Evolutionary conservation across 92 coral and sea anemone genomes (phyloP).

Genomic region (Porites rus): DNA sequence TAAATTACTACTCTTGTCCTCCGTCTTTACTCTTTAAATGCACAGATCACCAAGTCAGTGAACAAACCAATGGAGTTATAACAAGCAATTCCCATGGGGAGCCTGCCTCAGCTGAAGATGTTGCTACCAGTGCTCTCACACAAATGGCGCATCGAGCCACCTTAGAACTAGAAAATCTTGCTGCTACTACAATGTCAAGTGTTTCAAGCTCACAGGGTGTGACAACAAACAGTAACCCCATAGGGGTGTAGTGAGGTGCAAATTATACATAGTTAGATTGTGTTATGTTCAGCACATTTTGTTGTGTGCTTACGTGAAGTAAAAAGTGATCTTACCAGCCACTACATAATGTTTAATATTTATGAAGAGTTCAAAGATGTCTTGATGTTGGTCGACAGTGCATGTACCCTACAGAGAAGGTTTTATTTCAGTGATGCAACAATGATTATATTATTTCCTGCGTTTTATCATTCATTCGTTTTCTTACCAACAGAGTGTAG

Average conservation of each 20-base stretch:
- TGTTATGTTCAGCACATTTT: background rate
- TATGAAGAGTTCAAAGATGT: background rate
- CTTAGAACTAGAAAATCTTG: slow-evolving; percentile 68
- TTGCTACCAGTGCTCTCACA: slow-evolving; percentile 90
- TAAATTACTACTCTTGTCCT: too few species aligned
- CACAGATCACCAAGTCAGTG: slow-evolving; percentile 71
- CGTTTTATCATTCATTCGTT: background rate
- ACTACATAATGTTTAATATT: background rate
- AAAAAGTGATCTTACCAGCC: background rate
- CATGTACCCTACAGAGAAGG: background rate
- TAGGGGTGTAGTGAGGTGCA: slow-evolving; percentile 36
- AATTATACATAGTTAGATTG: background rate
- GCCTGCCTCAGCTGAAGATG: slow-evolving; percentile 76
- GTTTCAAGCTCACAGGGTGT: slow-evolving; percentile 38
- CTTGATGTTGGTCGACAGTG: background rate
- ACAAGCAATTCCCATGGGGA: slow-evolving; percentile 65
- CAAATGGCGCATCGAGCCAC: slow-evolving; percentile 90
- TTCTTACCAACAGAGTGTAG: background rate
- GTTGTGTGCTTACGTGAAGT: background rate
- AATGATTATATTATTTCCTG: background rate
- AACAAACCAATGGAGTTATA: slow-evolving; percentile 61
- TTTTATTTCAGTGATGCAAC: background rate
- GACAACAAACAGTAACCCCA: slow-evolving; percentile 44
- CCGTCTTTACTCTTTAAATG: background rate
- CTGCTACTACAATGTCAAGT: slow-evolving; percentile 40